Conservation (phyloP, 2,113 vertebrate genomes). For the Microtus montanus region DNA sequence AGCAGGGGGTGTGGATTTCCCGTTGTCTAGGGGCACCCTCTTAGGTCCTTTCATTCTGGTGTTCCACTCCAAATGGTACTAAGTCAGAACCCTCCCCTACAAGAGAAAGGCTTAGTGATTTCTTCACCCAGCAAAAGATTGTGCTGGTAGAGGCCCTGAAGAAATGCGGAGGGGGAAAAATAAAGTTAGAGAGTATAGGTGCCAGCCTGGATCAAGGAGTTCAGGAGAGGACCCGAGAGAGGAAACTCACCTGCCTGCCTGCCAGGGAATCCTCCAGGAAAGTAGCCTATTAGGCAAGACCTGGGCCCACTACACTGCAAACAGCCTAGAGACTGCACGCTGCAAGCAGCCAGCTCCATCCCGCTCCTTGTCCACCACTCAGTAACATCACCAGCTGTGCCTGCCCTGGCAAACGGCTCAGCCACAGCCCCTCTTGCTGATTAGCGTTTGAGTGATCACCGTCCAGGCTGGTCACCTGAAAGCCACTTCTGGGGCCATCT, state of each 20-base stretch:
- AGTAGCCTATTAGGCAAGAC: rapidly evolving
- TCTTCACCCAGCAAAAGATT: not conserved
- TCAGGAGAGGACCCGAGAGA: not conserved
- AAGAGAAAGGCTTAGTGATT: not conserved
- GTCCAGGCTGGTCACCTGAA: not conserved
- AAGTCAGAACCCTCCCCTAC: rapidly evolving
- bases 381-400: not conserved
- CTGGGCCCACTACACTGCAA: too few relatives aligned
- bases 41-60: not conserved
- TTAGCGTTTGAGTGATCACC: not conserved
- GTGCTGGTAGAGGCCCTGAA: not conserved
- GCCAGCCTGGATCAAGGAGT: not conserved
- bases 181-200: not conserved
- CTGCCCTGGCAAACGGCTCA: not conserved
- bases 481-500: not conserved
- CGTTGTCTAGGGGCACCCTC: not conserved
- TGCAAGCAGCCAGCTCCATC: rapidly evolving
- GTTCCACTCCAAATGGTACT: not conserved
- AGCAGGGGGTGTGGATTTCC: slow-evolving; percentile 8
- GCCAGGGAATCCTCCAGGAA: not conserved
- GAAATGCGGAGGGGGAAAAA: not conserved
- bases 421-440: not conserved
- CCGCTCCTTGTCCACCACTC: not conserved
- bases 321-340: not conserved
- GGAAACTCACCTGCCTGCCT: not conserved